Evolutionary conservation across 2,797 vertebrate species (phyloP), one percentile per base, ranked within the genome.

Genomic region (Myoxocephalus aenaeus): DNA sequence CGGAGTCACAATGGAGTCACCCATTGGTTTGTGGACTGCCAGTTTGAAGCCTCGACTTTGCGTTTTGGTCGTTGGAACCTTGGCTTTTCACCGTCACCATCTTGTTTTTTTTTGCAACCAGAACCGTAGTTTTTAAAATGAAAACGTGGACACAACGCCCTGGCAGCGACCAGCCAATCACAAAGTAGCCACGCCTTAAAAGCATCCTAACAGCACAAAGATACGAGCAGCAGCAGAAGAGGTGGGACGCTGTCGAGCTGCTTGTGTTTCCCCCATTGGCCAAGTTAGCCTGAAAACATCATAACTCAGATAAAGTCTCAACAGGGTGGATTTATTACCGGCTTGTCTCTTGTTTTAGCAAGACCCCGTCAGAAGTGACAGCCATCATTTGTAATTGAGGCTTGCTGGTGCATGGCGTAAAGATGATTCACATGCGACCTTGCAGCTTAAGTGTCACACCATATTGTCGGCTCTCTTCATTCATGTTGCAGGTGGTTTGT

Each of bases 291-390:
- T 15, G 53, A 42, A 42, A 13, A 17, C 48, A 62, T 48, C 56
- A 42, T 64, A 62, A 81, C 44, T 80, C 73, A 66, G 50, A 65
- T 54, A 11, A 44, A 27, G 65, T 66, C 69, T 57, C 70, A 48
- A 14, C 7, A 6, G 17, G 9, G n/a, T n/a, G 54, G 56, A 85
- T 8, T 82, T 42, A 69, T 25, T 34, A 58, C 50, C 11, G 59
- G 12, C 50, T 58, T 34, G 38, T 62, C 56, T 75, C 69, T 65
- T 80, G 77, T 75, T 69, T 83, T 46, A 79, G 34, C 62, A 20
- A 66, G 22, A 62, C 64, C 76, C 75, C 67, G 71, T 54, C 77
- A 74, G 64, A 77, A 81, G 71, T 80, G 76, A 83, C 75, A 64
- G 48, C 27, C 2, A 56, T 73, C 66, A 61, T 53, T 82, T 73